Conservation (phyloP, 30 jellyfish, hydroid and myxozoan genomes). For the Haliclystus octoradiatus region DNA sequence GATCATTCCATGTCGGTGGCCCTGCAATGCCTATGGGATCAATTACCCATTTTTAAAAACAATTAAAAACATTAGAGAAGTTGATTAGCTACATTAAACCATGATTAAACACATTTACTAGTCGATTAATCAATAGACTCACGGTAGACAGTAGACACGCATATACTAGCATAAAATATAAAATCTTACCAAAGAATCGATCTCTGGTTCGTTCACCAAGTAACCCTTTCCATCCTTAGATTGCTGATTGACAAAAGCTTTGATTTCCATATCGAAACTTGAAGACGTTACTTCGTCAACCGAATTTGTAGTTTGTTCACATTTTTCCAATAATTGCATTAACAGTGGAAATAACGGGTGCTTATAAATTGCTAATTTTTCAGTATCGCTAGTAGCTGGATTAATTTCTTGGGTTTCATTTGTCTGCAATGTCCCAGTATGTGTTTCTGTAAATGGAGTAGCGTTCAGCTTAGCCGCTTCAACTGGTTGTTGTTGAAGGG, state of each 20-base stretch:
- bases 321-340: constrained; percentile 62
- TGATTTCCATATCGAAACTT: constrained; percentile 68
- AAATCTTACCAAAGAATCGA: constrained; percentile 71
- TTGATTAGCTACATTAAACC: too few species aligned
- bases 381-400: constrained; percentile 35
- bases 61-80: too few species aligned
- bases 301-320: constrained; percentile 85
- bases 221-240: constrained; percentile 83
- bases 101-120: too few species aligned
- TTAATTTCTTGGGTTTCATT: constrained; percentile 38
- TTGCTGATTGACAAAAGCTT: constrained; percentile 61
- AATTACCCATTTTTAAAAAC: too few species aligned
- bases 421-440: constrained; percentile 33
- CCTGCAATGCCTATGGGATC: too few species aligned
- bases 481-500: constrained; percentile 15
- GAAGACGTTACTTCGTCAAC: constrained; percentile 68
- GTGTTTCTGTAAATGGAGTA: constrained; percentile 36
- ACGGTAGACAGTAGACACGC: too few species aligned
- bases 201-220: constrained; percentile 83
- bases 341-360: constrained; percentile 89
- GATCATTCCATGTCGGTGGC: too few species aligned
- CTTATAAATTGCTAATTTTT: constrained; percentile 70
- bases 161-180: too few species aligned
- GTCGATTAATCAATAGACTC: too few species aligned
- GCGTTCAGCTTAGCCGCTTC: constrained; percentile 29